phyloP scores from a whole-genome alignment of 2,797 vertebrate genomes.

The Dendrocincla tyrannina region DNA sequence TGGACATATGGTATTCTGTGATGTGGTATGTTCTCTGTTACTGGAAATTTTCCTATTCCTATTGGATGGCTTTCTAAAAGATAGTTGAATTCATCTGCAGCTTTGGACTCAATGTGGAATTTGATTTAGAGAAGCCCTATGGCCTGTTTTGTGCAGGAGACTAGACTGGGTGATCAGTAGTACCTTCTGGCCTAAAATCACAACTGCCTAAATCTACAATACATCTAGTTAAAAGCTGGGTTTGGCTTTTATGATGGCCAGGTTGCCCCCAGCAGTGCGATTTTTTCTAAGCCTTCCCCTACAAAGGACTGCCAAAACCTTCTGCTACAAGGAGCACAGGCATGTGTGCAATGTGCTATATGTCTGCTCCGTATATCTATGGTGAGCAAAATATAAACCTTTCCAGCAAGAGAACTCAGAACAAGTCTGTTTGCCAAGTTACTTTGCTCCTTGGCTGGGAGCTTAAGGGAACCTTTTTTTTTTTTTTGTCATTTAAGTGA shows the following conservation, averaged over 20 bases:
- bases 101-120: neutral
- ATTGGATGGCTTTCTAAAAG: slow-evolving; percentile 15
- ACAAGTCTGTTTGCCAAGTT: slow-evolving; percentile 37
- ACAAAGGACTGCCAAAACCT: slow-evolving; percentile 10
- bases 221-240: neutral
- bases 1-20: neutral
- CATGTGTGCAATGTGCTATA: neutral
- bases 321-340: slow-evolving; percentile 26
- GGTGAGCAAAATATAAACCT: slow-evolving; percentile 52
- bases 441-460: slow-evolving; percentile 36
- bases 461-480: neutral
- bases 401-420: slow-evolving; percentile 9
- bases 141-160: neutral
- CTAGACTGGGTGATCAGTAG: neutral
- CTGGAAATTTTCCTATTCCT: slow-evolving; percentile 7
- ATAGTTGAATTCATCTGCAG: neutral
- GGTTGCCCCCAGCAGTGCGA: neutral
- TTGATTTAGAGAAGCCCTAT: slow-evolving; percentile 5
- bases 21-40: neutral
- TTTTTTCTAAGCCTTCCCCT: neutral
- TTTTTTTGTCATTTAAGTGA: neutral
- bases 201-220: neutral
- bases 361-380: neutral
- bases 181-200: slow-evolving; percentile 2
- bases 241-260: slow-evolving; percentile 1